Evolutionary conservation across 1,140 invertebrate genomes (phyloP).

Genomic region (Vanessa atalanta): DNA sequence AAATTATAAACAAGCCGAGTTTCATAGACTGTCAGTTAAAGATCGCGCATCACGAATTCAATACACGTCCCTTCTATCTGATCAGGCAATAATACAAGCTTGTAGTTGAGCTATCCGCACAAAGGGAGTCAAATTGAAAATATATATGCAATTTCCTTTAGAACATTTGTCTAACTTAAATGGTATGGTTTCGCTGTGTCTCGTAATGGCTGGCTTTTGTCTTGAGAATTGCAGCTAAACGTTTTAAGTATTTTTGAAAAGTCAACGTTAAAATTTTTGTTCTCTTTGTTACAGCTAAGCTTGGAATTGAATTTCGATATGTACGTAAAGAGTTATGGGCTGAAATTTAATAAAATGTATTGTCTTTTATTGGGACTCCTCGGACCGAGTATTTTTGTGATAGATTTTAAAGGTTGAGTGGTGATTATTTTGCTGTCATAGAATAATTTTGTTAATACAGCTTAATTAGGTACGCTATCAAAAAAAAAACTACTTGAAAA

Average conservation of each 20-base stretch:
- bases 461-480: too few species aligned
- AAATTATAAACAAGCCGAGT: background rate
- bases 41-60: conserved; percentile 20
- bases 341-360: conserved; percentile 11
- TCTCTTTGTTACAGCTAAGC: background rate
- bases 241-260: conserved; percentile 14
- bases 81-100: conserved; percentile 30
- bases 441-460: too few species aligned
- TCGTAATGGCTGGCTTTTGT: conserved; percentile 15
- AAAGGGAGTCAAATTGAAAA: conserved; percentile 40
- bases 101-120: conserved; percentile 17
- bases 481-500: too few species aligned
- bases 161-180: conserved; percentile 39
- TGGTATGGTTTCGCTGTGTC: conserved; percentile 21
- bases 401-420: too few species aligned
- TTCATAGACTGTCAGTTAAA: conserved; percentile 7
- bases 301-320: conserved; percentile 1
- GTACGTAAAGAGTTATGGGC: conserved; percentile 4
- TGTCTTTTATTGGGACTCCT: background rate
- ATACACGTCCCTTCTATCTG: conserved; percentile 26
- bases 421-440: too few species aligned
- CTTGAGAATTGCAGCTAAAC: conserved; percentile 18
- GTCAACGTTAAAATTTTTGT: background rate
- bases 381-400: background rate
- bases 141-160: conserved; percentile 39